Base-by-base conservation (phyloP, 2,797 vertebrate genomes). In the Peromyscus aztecus region DNA sequence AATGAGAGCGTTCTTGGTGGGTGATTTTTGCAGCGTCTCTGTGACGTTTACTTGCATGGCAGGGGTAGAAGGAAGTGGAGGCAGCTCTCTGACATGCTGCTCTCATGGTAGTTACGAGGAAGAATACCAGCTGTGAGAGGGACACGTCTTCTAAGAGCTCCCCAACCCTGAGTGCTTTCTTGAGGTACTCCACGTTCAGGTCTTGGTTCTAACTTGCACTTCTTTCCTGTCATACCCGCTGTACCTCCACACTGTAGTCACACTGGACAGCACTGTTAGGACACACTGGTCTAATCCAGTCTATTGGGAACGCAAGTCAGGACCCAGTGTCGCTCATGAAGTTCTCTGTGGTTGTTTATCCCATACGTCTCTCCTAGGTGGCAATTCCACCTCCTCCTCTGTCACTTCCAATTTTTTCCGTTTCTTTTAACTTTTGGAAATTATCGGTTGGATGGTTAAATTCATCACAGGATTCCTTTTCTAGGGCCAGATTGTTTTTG, bases 401-500 rank as follows among this genome's bases (percentile, higher is more conserved):
- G n/a, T n/a, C 86, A 84, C 65, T 77, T 93, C 90, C 59, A 65
- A 19, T 29, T 93, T 94, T 76, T 37, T 49, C 29, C 34, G 37
- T 73, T 59, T 88, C 40, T 55, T 65, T 91, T 78, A 86, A 91
- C 80, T 80, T 96, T 96, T 95, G 16, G 78, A 81, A 92, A 77
- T 92, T 65, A 67, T 9, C 85, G 75, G 84, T 90, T 96, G 73
- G 57, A 23, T 97, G 57, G 46, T 89, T 96, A 96, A 85, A 75
- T 85, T 95, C 63, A 37, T 96, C 63, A 49, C 55, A 94, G 67
- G 6, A 85, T 97, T 91, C 92, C 82, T 89, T 94, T 95, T 65
- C 49, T 95, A 86, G 93, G 85, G 86, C 57, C 34, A 91, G 16
- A 89, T 80, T 94, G 11, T 96, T 96, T 97, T 91, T 87, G 69